Evolutionary conservation across 35 echinoderm and acorn worm genomes (phyloP), one percentile per base, ranked within the genome.

Genomic region (Chiridota heheva): DNA sequence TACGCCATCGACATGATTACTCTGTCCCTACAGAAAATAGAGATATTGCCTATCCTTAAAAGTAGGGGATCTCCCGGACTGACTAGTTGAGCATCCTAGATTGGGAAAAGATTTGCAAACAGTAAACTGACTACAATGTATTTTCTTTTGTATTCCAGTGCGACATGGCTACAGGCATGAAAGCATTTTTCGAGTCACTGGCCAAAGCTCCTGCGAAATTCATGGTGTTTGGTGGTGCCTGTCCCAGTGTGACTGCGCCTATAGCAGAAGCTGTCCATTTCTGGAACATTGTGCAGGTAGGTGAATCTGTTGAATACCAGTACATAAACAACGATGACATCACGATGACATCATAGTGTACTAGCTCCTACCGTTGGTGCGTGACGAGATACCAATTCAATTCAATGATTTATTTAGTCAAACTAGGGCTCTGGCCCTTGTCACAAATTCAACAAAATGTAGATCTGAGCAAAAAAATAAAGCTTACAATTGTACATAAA

Each of bases 211-310:
- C 95, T 1, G 56, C 84, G 22, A 98, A 91, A 61, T 89, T 91
- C 51, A 98, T 98, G 95, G 80, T 98, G 13, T 91, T 98, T 58
- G 89, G 95, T 32, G 95, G 95, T 40, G 95, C 89, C 7, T 98
- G 95, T 70, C 72, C 84, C 20, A 83, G 69, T 30, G 95, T 98
- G 38, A 98, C 95, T 18, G 80, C 89, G 82, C 95, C 95, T 4
- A 91, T 91, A 8, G 89, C 89, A 12, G 74, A 83, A 34, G 44
- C 95, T 5, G 83, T 98, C 8, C 89, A 91, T 48, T 85, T 77
- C 44, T 98, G 95, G 95, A 98, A 98, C 40, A 72, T 98, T 29
- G 85, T 91, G 27, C 95, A 98, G 85, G 89, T 98, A 83, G 57
- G 58, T 35, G 51, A 32, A 58, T 53, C 2, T 1, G 42, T 12